These are phyloP conservation scores for Aurelia aurita DNA, from an alignment of 30 jellyfish, hydroid and myxozoan genomes.

Conservation along the genomic window DNA sequence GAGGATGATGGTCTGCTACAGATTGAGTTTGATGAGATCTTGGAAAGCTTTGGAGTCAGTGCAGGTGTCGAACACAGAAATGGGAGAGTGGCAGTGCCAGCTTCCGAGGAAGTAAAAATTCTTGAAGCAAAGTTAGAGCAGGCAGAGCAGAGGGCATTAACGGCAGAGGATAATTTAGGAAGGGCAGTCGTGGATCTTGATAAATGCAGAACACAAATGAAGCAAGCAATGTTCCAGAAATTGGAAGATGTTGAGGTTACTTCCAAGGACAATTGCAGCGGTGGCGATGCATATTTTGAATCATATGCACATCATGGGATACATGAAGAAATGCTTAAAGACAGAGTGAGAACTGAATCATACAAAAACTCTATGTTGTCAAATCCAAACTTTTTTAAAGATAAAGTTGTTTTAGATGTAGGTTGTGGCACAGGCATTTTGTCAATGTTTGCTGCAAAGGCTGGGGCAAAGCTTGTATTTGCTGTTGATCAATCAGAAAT, in stretches of 20 bases:
- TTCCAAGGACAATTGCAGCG: background rate
- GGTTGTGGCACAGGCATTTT: constrained; percentile 94
- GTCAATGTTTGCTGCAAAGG: constrained; percentile 96
- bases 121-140: constrained; percentile 42
- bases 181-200: constrained; percentile 82
- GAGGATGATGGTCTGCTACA: constrained; percentile 84
- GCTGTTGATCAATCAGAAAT: constrained; percentile 96
- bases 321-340: constrained; percentile 97
- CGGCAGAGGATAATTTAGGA: constrained; percentile 81
- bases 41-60: background rate
- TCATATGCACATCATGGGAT: constrained; percentile 96
- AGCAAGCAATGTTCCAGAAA: constrained; percentile 29
- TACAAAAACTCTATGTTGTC: constrained; percentile 69
- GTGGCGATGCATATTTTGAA: constrained; percentile 76
- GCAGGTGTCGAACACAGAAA: background rate
- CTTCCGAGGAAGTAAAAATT: constrained; percentile 19
- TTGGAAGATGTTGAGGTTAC: background rate
- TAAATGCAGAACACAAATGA: constrained; percentile 69
- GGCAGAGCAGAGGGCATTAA: constrained; percentile 76
- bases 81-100: background rate
- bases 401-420: constrained; percentile 78
- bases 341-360: constrained; percentile 82
- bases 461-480: constrained; percentile 88
- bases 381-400: constrained; percentile 56
- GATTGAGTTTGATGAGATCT: constrained; percentile 67